Evolutionary conservation across 2,888 invertebrate species (phyloP).

Genomic region (Trichacis sp.): DNA sequence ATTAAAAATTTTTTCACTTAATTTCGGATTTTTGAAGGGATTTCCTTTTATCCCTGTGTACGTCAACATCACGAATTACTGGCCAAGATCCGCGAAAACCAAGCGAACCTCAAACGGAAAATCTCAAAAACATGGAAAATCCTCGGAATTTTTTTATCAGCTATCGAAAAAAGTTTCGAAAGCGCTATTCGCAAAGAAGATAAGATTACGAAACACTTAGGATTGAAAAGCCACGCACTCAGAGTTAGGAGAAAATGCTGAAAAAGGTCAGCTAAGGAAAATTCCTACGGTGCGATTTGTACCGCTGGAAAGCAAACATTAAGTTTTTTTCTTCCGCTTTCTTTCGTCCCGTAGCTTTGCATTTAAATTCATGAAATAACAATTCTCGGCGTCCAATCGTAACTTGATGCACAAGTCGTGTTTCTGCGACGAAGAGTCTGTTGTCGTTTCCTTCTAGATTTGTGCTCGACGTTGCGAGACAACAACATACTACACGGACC

Average conservation of each 20-base stretch:
- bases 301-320: constrained; percentile 9
- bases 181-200: neutral
- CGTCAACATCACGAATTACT: no score
- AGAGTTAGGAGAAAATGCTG: constrained; percentile 17
- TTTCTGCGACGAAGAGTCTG: constrained; percentile 18
- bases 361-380: constrained; percentile 68
- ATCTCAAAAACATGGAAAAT: neutral
- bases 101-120: no score
- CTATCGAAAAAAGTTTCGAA: neutral
- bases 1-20: no score
- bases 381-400: constrained; percentile 53
- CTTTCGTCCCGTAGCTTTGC: constrained; percentile 44
- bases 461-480: constrained; percentile 35
- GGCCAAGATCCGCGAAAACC: no score
- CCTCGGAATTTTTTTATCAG: neutral
- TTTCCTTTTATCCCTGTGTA: no score
- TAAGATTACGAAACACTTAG: neutral
- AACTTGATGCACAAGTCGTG: constrained; percentile 46
- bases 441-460: constrained; percentile 36
- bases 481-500: constrained; percentile 30
- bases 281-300: constrained; percentile 24
- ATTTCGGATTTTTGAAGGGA: no score
- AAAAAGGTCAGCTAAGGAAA: constrained; percentile 19
- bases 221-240: constrained; percentile 8
- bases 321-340: constrained; percentile 22